Evolutionary conservation across 2,888 invertebrate species (phyloP), one percentile per base, ranked within the genome.

Genomic region (Drosophila stalkeri): DNA sequence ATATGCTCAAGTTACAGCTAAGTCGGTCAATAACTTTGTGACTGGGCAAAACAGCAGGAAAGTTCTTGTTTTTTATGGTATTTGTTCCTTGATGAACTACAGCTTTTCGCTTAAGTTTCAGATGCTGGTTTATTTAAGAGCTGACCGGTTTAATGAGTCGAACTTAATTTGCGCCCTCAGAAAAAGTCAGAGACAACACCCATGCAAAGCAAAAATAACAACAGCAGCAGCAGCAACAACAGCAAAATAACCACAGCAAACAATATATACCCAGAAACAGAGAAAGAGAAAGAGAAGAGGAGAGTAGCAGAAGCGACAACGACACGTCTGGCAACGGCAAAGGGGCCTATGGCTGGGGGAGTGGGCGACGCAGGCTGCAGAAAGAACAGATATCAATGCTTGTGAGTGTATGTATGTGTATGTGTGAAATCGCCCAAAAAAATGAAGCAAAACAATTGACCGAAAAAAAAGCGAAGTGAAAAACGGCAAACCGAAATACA

Each of bases 61-160:
- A 41, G n/a, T n/a, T 49, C 27, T 49, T 49, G 6, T 49, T 49
- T 31, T 85, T 27, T 27, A 27, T 76, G 69, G 70, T 77, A 2
- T 35, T 73, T 71, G 64, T 73, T 79, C 71, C 79, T 69, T 75
- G 64, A 71, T 81, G 63, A 62, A 75, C 75, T 69, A 75, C 74
- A 65, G 84, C 69, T 56, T 81, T 75, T 68, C 67, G 52, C 64
- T 75, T 69, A 62, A 73, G 64, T 65, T 70, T 75, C 74, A 57
- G 71, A 75, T 81, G 87, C 85, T 89, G 84, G 63, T 65, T 77
- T 86, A 57, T 69, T 83, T 89, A 74, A 64, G 54, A 70, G 56
- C 68, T 72, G 88, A 88, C 86, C 86, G 82, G 90, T 88, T 90
- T 81, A 86, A 86, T 90, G 81, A 77, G 78, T 90, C 77, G 85